These are phyloP conservation scores for Hydra vulgaris DNA, from an alignment of 30 jellyfish, hydroid and myxozoan genomes.

Conservation along the genomic window DNA sequence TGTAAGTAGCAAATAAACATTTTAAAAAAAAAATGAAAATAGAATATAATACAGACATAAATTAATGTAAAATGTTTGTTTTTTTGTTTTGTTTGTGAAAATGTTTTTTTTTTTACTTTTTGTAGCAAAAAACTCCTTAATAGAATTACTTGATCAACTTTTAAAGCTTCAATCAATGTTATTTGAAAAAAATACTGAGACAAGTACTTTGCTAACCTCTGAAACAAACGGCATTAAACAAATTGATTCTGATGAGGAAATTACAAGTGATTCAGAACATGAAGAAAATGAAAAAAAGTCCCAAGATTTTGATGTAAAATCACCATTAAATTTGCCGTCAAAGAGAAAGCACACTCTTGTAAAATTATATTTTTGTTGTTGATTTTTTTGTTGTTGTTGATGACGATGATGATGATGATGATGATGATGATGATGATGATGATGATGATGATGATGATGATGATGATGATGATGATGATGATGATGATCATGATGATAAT, in stretches of 20 bases:
- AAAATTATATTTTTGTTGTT: not conserved
- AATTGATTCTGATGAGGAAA: conserved; percentile 22
- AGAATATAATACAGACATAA: too few relatives aligned
- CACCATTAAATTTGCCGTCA: conserved; percentile 12
- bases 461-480: not conserved
- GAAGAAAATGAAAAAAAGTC: conserved; percentile 28
- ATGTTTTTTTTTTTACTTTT: too few relatives aligned
- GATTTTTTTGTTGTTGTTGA: too few relatives aligned
- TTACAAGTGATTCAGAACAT: conserved; percentile 12
- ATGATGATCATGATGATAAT: not conserved
- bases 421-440: not conserved
- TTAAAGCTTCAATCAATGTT: conserved; percentile 32
- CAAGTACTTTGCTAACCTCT: conserved; percentile 6
- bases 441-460: not conserved
- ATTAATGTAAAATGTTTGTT: too few relatives aligned
- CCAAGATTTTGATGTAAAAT: not conserved
- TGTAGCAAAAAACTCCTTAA: conserved; percentile 34
- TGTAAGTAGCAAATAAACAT: too few relatives aligned
- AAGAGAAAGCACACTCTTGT: conserved; percentile 39
- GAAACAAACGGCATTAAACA: not conserved
- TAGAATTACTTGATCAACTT: conserved; percentile 22
- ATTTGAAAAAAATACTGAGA: conserved; percentile 19
- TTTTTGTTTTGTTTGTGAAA: too few relatives aligned
- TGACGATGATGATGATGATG: too few relatives aligned
- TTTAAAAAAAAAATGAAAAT: too few relatives aligned